Evolutionary conservation across 2,113 vertebrate species (phyloP).

Genomic region (Eurystomus gularis): DNA sequence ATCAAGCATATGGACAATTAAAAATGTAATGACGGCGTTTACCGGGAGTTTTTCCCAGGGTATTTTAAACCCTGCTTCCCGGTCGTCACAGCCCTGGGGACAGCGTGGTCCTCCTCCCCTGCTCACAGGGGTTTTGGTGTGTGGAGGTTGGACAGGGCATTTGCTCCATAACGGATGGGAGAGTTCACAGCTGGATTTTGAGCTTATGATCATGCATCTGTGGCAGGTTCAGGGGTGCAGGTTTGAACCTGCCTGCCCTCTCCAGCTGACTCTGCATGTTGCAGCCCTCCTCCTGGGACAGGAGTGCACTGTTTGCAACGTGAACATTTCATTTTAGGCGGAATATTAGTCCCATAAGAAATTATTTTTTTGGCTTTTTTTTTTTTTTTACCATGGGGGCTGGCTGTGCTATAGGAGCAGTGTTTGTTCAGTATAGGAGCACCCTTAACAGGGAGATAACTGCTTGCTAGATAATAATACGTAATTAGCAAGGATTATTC

Average conservation of each 20-base stretch:
- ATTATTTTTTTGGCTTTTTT: not conserved
- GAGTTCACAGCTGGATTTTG: not conserved
- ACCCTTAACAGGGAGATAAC: not conserved
- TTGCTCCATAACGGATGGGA: not conserved
- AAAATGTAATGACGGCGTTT: not conserved
- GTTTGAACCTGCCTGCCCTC: not conserved
- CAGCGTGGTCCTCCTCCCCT: not conserved
- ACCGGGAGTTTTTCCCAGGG: not conserved
- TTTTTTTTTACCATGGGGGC: not conserved
- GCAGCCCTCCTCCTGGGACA: not conserved
- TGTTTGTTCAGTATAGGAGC: not conserved
- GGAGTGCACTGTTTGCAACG: not conserved
- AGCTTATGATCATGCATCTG: not conserved
- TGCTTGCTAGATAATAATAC: not conserved
- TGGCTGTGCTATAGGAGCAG: not conserved
- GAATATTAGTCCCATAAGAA: not conserved
- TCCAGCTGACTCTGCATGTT: not conserved
- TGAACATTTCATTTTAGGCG: not conserved
- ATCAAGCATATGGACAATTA: slow-evolving; percentile 24
- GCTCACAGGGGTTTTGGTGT: rapidly evolving
- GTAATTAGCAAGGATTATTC: slow-evolving; percentile 46
- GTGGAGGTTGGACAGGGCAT: not conserved
- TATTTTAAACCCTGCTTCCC: not conserved
- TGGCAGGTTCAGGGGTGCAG: not conserved
- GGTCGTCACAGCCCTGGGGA: rapidly evolving